phyloP scores from a whole-genome alignment of 2,797 vertebrate genomes.

The Melanotaenia trifasciata region DNA sequence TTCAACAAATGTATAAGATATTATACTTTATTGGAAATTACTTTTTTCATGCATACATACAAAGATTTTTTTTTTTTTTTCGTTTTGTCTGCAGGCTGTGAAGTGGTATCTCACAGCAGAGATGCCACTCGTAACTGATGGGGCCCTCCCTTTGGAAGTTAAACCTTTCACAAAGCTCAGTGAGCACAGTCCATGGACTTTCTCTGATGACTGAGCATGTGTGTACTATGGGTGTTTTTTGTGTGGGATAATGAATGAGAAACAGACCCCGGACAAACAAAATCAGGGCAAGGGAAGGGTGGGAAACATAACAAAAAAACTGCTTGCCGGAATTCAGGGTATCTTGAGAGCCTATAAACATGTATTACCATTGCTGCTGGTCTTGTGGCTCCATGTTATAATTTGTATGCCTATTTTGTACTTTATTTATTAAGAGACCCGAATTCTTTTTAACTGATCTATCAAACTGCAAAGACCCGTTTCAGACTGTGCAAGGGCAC shows the following conservation, averaged over 20 bases:
- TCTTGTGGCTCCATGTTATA: not conserved
- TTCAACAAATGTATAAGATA: not conserved
- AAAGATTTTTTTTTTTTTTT: not conserved
- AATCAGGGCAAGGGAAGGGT: constrained; percentile 38
- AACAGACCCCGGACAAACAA: constrained; percentile 53
- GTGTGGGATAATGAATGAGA: constrained; percentile 42
- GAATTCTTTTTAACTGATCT: not conserved
- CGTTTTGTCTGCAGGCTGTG: not conserved
- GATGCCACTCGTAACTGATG: constrained; percentile 27
- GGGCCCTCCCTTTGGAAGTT: constrained; percentile 36
- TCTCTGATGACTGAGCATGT: not conserved
- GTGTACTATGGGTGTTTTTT: constrained; percentile 18
- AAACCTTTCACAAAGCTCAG: constrained; percentile 44
- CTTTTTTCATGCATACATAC: not conserved
- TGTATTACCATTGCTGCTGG: not conserved
- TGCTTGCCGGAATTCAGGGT: not conserved
- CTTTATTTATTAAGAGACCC: not conserved
- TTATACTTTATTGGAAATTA: not conserved
- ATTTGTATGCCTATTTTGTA: constrained; percentile 23
- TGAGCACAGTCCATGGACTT: constrained; percentile 35
- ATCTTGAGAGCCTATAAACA: not conserved
- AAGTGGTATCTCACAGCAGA: not conserved
- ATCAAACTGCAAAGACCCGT: constrained; percentile 12
- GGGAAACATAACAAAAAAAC: constrained; percentile 33
- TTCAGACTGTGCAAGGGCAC: constrained; percentile 17